Base-by-base conservation (phyloP, 2,797 vertebrate species). In the Sebastes nivosus region DNA sequence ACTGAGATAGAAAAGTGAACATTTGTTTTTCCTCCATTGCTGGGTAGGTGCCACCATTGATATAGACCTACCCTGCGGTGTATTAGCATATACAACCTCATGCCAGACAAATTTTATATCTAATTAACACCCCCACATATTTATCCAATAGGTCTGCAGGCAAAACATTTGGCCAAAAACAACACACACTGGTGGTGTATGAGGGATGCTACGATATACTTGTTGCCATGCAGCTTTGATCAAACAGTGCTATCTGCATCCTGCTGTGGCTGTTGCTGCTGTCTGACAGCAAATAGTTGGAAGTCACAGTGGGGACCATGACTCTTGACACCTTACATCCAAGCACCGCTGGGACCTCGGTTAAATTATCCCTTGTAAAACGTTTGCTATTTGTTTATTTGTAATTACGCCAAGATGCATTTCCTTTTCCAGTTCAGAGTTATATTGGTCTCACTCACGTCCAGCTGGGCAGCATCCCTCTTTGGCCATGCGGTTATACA, bases 221-320 rank as follows among this genome's bases (percentile, higher is more conserved):
- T 82, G 46, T 74, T 79, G 65, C 60, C 32, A 46, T 71, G 69
- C 57, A 29, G 70, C 70, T 76, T 79, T 71, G n/a, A 83, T 83
- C 71, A 78, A 14, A 16, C 60, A 58, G 20, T 77, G 34, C 55
- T 74, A 7, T 52, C 9, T 55, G 32, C 6, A 18, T 85, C 57
- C 68, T 32, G 72, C 72, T 72, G 75, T 27, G n/a, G 22, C 42
- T 73, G 55, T 63, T 71, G 36, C 74, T 72, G 32, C 57, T 63
- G 22, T 32, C 71, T 76, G 59, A 78, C 10, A 72, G 42, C 16
- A 57, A 64, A 67, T 29, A 8, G 67, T 9, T 72, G 71, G 75
- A 81, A 67, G 36, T 58, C 54, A n/a, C 58, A 58, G 20, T 25
- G n/a, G 36, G 12, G 22, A 57, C 34, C n/a, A 1, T 52, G 57